These are phyloP conservation scores for Caprella mutica DNA, from an alignment of 2,888 invertebrate genomes.

Conservation along the genomic window DNA sequence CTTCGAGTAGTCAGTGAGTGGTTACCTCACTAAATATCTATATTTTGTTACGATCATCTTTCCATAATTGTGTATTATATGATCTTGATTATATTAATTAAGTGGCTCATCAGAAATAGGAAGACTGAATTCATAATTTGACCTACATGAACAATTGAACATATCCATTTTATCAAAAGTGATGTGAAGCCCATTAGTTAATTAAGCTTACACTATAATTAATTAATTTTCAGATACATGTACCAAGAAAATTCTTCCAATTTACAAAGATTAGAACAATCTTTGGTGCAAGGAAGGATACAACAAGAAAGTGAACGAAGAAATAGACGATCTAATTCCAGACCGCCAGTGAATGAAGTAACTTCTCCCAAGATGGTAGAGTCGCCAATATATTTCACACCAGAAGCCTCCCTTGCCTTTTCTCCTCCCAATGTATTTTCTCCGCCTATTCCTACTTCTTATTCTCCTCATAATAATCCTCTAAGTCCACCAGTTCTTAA, in stretches of 20 bases:
- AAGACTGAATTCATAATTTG: no score
- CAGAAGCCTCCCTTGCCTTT: not conserved
- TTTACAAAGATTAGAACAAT: constrained; percentile 26
- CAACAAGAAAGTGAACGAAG: constrained; percentile 12
- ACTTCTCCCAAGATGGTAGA: not conserved
- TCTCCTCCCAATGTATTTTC: constrained; percentile 2
- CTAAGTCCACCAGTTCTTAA: no score
- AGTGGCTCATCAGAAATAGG: no score
- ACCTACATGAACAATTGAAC: no score
- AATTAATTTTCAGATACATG: constrained; percentile 14
- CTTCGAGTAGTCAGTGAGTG: not conserved
- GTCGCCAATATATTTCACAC: not conserved
- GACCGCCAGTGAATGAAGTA: constrained; percentile 3
- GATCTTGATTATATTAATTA: no score
- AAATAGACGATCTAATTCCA: constrained; percentile 1
- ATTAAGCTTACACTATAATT: not conserved
- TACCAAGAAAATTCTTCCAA: constrained; percentile 20
- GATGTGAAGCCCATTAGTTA: no score
- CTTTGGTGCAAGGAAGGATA: constrained; percentile 16
- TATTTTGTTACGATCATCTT: no score
- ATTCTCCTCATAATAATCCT: not conserved
- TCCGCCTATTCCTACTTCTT: not conserved
- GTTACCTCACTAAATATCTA: no score
- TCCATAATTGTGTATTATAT: no score
- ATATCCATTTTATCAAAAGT: no score